These are phyloP conservation scores for Trichonephila clavipes DNA, from an alignment of 1,140 invertebrate species.

Conservation along the genomic window DNA sequence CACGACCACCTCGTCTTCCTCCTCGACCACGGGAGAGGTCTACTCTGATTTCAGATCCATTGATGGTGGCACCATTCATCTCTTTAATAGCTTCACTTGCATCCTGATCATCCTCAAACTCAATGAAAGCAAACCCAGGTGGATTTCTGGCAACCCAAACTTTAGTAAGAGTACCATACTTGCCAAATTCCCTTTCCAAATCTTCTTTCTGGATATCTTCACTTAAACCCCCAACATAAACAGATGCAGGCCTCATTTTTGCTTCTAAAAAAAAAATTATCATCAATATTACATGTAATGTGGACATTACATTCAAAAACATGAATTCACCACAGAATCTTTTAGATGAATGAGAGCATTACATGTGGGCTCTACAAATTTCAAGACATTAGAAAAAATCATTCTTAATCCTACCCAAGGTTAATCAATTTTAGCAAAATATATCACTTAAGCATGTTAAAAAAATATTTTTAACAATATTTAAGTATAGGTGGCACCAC, in stretches of 20 bases:
- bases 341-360: no score
- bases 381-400: no score
- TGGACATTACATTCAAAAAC: no score
- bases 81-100: conserved; percentile 83
- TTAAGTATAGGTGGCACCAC: no score
- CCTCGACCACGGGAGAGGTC: conserved; percentile 78
- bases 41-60: conserved; percentile 78
- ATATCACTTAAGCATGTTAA: no score
- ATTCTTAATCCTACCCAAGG: no score
- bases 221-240: conserved; percentile 79
- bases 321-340: no score
- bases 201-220: conserved; percentile 78
- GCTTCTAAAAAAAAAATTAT: background rate
- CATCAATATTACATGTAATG: no score
- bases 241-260: conserved; percentile 74
- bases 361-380: no score
- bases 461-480: no score
- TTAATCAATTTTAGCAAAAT: no score
- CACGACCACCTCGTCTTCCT: conserved; percentile 75
- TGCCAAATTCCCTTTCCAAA: conserved; percentile 82
- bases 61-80: conserved; percentile 82
- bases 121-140: conserved; percentile 85
- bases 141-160: conserved; percentile 85
- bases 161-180: conserved; percentile 84
- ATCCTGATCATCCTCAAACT: conserved; percentile 84